A percentile compares a stretch with the other conserved stretches of the same genome.
These are phyloP conservation scores for Argentina silus DNA, from an alignment of 2,797 vertebrate genomes.

Conservation along the genomic window DNA sequence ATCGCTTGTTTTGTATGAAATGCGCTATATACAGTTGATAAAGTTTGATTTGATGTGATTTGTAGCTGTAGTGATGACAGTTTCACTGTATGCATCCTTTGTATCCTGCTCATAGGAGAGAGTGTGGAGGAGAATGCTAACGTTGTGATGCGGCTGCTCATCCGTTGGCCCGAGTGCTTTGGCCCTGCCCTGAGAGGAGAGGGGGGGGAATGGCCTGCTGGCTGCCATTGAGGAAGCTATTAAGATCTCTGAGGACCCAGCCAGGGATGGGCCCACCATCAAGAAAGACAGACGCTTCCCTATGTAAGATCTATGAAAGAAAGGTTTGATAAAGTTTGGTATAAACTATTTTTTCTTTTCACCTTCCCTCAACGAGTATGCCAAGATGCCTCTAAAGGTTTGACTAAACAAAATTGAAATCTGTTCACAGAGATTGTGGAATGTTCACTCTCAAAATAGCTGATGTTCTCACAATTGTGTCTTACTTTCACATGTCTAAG, in stretches of 20 bases:
- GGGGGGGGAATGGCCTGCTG: constrained; percentile 89
- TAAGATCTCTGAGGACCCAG: constrained; percentile 93
- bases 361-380: constrained; percentile 92
- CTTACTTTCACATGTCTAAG: too few relatives aligned
- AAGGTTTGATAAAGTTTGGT: too few relatives aligned
- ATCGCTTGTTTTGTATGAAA: too few relatives aligned
- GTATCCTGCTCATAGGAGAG: constrained; percentile 78
- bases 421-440: too few relatives aligned
- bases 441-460: too few relatives aligned
- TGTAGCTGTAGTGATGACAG: too few relatives aligned
- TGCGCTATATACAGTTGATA: too few relatives aligned
- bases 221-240: constrained; percentile 94
- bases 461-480: too few relatives aligned
- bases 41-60: too few relatives aligned
- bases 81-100: neutral
- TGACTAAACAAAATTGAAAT: too few relatives aligned
- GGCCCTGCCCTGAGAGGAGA: constrained; percentile 93
- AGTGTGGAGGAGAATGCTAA: constrained; percentile 97
- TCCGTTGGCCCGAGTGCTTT: constrained; percentile 94
- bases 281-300: constrained; percentile 79
- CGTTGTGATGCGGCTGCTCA: constrained; percentile 91
- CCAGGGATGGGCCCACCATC: constrained; percentile 88
- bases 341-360: too few relatives aligned
- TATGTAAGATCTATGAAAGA: too few relatives aligned
- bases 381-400: constrained; percentile 97